phyloP scores from a whole-genome alignment of 2,888 invertebrate genomes.

The Pandemis cinnamomeana region DNA sequence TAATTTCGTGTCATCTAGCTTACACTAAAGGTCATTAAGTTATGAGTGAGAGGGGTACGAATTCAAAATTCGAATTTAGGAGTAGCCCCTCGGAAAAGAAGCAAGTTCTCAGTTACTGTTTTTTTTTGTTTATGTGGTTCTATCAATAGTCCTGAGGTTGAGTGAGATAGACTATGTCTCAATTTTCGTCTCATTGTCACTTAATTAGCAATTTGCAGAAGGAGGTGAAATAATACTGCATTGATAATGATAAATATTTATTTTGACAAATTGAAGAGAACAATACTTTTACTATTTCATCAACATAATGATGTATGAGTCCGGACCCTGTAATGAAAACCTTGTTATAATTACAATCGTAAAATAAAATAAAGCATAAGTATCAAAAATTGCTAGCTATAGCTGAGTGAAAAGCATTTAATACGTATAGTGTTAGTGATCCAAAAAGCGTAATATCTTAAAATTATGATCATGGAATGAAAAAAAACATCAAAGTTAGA shows the following conservation, averaged over 20 bases:
- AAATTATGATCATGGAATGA: neutral
- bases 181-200: no score
- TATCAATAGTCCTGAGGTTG: no score
- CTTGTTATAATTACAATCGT: neutral
- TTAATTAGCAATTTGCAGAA: no score
- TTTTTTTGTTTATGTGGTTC: no score
- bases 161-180: no score
- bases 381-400: neutral
- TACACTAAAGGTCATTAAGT: no score
- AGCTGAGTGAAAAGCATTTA: neutral
- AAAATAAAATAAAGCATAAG: neutral
- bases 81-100: no score
- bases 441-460: neutral
- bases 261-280: constrained; percentile 3
- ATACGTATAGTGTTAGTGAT: neutral
- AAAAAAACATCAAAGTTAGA: neutral
- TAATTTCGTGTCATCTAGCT: no score
- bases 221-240: constrained; percentile 15
- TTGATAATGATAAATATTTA: constrained; percentile 10
- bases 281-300: neutral
- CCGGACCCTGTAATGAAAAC: constrained; percentile 3
- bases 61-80: no score
- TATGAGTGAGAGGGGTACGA: no score
- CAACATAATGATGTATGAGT: neutral
- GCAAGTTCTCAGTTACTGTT: no score